These are phyloP conservation scores for Bombylius discolor DNA, from an alignment of 2,888 invertebrate species.

Conservation along the genomic window DNA sequence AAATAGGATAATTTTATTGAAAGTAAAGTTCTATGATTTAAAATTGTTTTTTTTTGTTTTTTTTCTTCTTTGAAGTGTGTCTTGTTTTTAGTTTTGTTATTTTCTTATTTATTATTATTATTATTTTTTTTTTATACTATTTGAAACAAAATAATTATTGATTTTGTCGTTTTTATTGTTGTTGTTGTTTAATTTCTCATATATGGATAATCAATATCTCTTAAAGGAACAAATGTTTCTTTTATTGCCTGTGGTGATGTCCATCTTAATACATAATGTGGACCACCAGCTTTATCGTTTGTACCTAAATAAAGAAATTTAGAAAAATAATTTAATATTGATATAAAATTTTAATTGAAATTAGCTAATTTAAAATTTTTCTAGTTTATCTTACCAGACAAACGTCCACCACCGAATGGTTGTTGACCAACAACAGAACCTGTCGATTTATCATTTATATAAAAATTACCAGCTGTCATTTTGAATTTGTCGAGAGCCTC, in stretches of 20 bases:
- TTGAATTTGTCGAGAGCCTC: slow-evolving; percentile 69
- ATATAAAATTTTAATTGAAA: neutral
- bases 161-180: no score
- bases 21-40: no score
- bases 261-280: slow-evolving; percentile 86
- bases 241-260: slow-evolving; percentile 88
- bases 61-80: no score
- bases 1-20: no score
- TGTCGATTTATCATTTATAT: slow-evolving; percentile 96
- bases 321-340: neutral
- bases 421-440: slow-evolving; percentile 98
- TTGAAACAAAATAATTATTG: no score
- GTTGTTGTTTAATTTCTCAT: slow-evolving; percentile 48
- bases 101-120: no score
- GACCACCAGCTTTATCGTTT: slow-evolving; percentile 98
- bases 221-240: slow-evolving; percentile 76
- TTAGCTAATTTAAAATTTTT: neutral
- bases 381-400: slow-evolving; percentile 46
- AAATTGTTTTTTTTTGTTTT: no score
- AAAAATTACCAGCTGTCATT: slow-evolving; percentile 93
- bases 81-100: no score
- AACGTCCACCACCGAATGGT: slow-evolving; percentile 93
- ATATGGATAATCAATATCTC: slow-evolving; percentile 75
- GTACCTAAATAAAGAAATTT: slow-evolving; percentile 42
- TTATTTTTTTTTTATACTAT: no score